Conservation (phyloP, 2,113 vertebrate genomes). For the Noctilio leporinus region DNA sequence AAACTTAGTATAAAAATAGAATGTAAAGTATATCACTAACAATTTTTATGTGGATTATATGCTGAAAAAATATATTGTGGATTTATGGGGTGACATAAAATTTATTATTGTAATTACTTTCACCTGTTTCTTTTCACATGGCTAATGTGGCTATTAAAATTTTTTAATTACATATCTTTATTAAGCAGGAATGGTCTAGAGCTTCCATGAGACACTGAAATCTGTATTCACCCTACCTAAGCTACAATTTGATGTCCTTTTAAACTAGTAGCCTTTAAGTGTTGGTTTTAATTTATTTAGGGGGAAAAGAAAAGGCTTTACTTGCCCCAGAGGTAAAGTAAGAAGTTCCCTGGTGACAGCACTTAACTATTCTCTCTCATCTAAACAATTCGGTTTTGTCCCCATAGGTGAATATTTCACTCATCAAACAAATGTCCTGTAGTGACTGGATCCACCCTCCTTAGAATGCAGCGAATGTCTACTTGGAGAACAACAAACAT, state of each 20-base stretch:
- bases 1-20: neutral
- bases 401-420: neutral
- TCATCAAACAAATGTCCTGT: neutral
- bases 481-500: neutral
- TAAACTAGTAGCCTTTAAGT: neutral
- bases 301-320: neutral
- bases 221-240: neutral
- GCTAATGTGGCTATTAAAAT: neutral
- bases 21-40: neutral
- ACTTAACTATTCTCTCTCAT: neutral
- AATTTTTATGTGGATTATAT: neutral
- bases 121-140: conserved; percentile 4
- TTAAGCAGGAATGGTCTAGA: neutral
- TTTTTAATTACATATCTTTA: neutral
- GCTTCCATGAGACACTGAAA: neutral
- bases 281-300: neutral
- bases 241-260: neutral
- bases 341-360: neutral
- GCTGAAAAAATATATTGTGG: neutral
- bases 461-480: neutral
- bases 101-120: neutral
- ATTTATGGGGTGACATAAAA: neutral
- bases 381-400: neutral
- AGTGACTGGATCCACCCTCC: neutral
- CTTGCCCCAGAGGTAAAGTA: neutral